Percentiles rank a stretch among this genome's conserved stretches.
Conservation (phyloP, 2,113 vertebrate species). For the Piaya cayana region DNA sequence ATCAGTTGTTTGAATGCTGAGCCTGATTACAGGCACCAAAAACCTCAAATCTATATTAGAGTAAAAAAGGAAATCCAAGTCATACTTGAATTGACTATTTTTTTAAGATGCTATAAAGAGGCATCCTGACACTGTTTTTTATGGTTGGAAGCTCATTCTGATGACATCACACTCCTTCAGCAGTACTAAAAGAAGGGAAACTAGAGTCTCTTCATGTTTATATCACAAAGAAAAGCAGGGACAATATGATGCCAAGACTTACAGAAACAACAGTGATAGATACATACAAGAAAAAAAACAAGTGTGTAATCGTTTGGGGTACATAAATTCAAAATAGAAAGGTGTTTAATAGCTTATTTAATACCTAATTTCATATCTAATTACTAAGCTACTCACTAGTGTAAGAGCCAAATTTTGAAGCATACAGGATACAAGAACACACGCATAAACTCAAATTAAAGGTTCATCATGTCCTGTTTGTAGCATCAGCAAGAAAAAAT, state of each 20-base stretch:
- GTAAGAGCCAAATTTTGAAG: neutral
- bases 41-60: neutral
- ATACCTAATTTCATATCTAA: neutral
- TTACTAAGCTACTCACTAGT: neutral
- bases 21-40: neutral
- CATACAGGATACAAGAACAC: neutral
- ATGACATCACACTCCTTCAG: neutral
- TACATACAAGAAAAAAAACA: rapidly evolving
- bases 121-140: neutral
- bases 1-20: neutral
- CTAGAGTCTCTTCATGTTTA: neutral
- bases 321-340: neutral
- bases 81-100: neutral
- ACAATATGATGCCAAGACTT: neutral
- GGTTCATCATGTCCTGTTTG: neutral
- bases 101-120: neutral
- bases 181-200: neutral
- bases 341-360: neutral
- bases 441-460: neutral
- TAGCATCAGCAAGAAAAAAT: neutral
- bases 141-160: neutral
- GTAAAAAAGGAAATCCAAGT: neutral
- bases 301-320: neutral
- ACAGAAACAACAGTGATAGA: neutral
- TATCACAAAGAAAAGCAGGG: neutral